Conservation (phyloP, 2,797 vertebrate species). For the Chelon labrosus region DNA sequence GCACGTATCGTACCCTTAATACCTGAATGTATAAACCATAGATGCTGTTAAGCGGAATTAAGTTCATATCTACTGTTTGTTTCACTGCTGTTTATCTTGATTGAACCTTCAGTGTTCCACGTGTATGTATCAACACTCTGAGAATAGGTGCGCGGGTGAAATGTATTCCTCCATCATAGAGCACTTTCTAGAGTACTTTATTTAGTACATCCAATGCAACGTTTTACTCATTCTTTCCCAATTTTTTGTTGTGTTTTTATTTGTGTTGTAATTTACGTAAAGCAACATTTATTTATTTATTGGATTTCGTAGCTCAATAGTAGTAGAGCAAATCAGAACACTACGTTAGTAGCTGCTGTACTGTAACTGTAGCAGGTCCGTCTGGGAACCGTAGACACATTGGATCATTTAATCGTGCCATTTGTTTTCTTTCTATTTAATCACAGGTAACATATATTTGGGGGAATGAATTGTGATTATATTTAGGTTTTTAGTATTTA, state of each 20-base stretch:
- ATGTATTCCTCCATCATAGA: too few species aligned
- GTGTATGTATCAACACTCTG: slow-evolving; percentile 11
- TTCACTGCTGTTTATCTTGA: slow-evolving; percentile 4
- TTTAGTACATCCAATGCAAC: slow-evolving; percentile 2
- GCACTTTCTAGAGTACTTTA: too few species aligned
- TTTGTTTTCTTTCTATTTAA: slow-evolving; percentile 53
- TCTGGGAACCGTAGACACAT: slow-evolving; percentile 14
- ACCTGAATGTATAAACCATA: slow-evolving; percentile 77
- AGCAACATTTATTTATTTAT: slow-evolving; percentile 57
- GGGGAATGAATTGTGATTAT: slow-evolving; percentile 23
- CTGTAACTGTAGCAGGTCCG: slow-evolving; percentile 17
- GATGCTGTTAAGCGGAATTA: slow-evolving; percentile 62
- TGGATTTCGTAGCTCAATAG: slow-evolving; percentile 18
- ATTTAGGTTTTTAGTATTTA: slow-evolving; percentile 50
- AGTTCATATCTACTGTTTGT: slow-evolving; percentile 27
- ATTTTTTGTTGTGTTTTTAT: slow-evolving; percentile 22
- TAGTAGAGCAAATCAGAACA: slow-evolving; percentile 8
- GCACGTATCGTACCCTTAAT: slow-evolving; percentile 38
- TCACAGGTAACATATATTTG: slow-evolving; percentile 45
- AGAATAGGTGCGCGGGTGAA: neutral
- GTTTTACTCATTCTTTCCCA: neutral
- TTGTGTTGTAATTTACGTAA: slow-evolving; percentile 38
- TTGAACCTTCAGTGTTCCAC: slow-evolving; percentile 18
- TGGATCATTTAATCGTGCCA: slow-evolving; percentile 27
- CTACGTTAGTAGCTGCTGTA: slow-evolving; percentile 40